Conservation (phyloP, 2,797 vertebrate species). For the Silurus lanzhouensis region DNA sequence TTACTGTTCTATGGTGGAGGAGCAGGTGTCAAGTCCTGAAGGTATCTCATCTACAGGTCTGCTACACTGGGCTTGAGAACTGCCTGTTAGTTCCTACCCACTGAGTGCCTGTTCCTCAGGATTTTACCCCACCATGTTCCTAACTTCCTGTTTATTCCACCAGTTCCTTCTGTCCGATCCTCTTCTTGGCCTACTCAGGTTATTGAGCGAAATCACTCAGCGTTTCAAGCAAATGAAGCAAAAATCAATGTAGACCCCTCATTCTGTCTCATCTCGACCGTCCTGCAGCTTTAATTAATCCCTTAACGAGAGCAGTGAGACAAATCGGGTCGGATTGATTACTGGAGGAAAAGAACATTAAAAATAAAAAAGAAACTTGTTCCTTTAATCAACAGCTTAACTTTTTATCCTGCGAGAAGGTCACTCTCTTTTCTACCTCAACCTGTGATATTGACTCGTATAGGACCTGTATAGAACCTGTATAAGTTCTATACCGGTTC, state of each 20-base stretch:
- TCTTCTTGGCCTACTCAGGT: neutral
- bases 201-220: conserved; percentile 33
- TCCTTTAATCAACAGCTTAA: conserved; percentile 51
- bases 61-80: neutral
- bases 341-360: conserved; percentile 42
- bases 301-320: conserved; percentile 55
- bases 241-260: conserved; percentile 52
- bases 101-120: neutral
- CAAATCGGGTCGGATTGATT: conserved; percentile 55
- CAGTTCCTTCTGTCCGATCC: neutral
- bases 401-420: conserved; percentile 31
- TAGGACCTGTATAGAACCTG: too few relatives aligned
- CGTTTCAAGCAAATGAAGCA: conserved; percentile 15
- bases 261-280: conserved; percentile 44
- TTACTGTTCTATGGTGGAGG: neutral
- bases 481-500: too few relatives aligned
- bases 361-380: conserved; percentile 30
- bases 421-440: neutral
- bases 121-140: neutral
- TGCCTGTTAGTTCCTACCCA: neutral
- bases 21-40: neutral
- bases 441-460: neutral
- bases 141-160: neutral
- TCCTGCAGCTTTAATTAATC: conserved; percentile 58
- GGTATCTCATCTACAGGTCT: neutral